A percentile compares a stretch with the other conserved stretches of the same genome.
phyloP scores from a whole-genome alignment of 2,888 invertebrate genomes.

The Callimorpha dominula region DNA sequence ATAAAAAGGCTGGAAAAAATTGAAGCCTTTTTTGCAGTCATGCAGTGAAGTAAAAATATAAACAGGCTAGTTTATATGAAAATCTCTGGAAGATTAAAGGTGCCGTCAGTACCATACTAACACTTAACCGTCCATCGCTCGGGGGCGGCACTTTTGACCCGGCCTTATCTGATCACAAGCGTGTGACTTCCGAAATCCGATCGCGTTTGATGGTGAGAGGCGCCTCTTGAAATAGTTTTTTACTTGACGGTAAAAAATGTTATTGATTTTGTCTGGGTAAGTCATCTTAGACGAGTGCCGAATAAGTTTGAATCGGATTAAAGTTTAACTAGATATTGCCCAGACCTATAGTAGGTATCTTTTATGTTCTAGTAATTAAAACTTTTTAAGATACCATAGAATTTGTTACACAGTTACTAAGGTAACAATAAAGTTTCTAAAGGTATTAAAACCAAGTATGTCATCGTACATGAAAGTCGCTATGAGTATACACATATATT shows the following conservation, averaged over 20 bases:
- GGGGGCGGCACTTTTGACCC: conserved; percentile 38
- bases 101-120: conserved; percentile 15
- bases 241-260: conserved; percentile 16
- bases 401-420: too few species aligned
- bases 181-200: conserved; percentile 47
- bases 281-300: conserved; percentile 2
- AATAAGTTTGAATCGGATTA: background rate
- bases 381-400: too few species aligned
- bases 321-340: background rate
- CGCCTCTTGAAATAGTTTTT: conserved; percentile 27
- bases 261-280: conserved; percentile 17
- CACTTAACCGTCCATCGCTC: conserved; percentile 34
- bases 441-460: too few species aligned
- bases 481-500: too few species aligned
- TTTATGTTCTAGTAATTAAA: background rate
- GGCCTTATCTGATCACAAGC: conserved; percentile 40
- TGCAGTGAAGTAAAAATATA: background rate
- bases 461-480: too few species aligned
- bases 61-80: background rate
- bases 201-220: conserved; percentile 27
- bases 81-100: conserved; percentile 15
- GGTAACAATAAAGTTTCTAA: too few species aligned
- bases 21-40: too few species aligned
- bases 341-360: background rate
- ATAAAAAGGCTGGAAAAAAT: too few species aligned